Evolutionary conservation across 2,797 vertebrate species (phyloP), one percentile per base, ranked within the genome.

Genomic region (Knipowitschia caucasica): DNA sequence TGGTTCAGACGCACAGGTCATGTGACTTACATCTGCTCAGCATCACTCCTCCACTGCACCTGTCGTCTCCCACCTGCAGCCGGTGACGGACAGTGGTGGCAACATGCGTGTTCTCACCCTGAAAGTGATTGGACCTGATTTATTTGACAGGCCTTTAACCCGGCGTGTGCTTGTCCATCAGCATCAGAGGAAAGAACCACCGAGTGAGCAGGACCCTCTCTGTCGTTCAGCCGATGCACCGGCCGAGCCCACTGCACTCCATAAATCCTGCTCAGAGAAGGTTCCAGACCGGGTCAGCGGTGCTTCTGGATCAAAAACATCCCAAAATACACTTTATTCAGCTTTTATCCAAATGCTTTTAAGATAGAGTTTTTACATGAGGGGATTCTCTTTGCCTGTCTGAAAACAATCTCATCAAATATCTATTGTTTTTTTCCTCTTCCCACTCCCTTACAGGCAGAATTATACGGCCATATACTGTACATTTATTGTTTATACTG

Each of bases 121-220:
- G 70, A 80, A 87, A 83, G 85, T 81, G 82, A 88, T 83, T 85
- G 73, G 76, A 75, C 82, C 81, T 88, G 85, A 90, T 90, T 89
- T 87, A 88, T 87, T 82, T 86, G 85, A 86, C 81, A 85, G 72
- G 72, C 79, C 82, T 88, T 90, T 89, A 90, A 89, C 86, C 88
- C 82, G 40, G 71, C 39, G 59, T 78, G 81, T 84, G 84, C 84
- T 77, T 85, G 83, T 84, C 79, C 82, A 85, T 84, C 80, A 86
- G 80, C 80, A 87, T 83, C 71, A 79, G 69, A 73, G 71, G 86
- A 86, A 75, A 82, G 76, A 84, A 79, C 86, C 83, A 84, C 86
- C 69, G 73, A 77, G 76, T 69, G 72, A 80, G 77, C 67, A 76
- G 65, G 64, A 77, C 77, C 84, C 21, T 17, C 25, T 45, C 66